phyloP scores from a whole-genome alignment of 2,113 vertebrate species.

The Regulus satrapa region DNA sequence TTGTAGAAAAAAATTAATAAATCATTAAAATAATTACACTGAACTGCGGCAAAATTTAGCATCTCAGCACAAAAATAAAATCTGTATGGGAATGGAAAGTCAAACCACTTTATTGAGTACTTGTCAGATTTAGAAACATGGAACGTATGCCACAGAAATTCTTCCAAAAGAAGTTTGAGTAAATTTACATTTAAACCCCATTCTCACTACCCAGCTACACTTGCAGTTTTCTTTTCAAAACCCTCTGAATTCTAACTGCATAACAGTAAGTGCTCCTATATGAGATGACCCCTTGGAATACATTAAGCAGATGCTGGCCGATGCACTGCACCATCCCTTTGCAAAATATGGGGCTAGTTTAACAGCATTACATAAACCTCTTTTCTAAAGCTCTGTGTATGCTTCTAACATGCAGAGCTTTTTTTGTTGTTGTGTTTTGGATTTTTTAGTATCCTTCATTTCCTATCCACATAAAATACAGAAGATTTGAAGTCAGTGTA shows the following conservation, averaged over 20 bases:
- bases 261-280: not conserved
- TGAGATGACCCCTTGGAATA: not conserved
- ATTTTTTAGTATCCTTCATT: not conserved
- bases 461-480: not conserved
- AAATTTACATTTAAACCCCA: not conserved
- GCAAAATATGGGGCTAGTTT: not conserved
- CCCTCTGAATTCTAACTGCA: not conserved
- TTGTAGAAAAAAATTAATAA: not conserved
- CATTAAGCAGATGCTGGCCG: not conserved
- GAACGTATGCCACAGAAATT: not conserved
- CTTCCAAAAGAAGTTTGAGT: not conserved
- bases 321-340: not conserved
- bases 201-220: not conserved
- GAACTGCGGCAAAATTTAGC: not conserved
- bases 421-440: not conserved
- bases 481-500: not conserved
- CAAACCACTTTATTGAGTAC: not conserved
- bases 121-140: not conserved
- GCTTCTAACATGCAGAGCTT: not conserved
- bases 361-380: not conserved
- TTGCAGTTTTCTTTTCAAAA: not conserved
- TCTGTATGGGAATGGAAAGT: not conserved
- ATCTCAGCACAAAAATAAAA: not conserved
- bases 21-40: not conserved
- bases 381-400: not conserved